Evolutionary conservation across 2,113 vertebrate species (phyloP).

Genomic region (Leptobrachium ailaonicum): DNA sequence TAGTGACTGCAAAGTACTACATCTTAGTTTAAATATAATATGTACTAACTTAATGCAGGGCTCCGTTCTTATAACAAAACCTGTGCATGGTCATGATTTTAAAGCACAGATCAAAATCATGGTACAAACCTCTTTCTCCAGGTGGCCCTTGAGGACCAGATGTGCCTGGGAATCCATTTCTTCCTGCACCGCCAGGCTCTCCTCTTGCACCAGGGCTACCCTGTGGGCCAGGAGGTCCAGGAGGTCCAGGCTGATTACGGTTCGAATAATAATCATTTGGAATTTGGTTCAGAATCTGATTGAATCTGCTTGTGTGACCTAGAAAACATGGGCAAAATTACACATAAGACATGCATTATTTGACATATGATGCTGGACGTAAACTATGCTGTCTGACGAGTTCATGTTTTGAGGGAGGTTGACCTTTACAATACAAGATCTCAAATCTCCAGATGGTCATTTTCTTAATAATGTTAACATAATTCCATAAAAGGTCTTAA

Average conservation of each 20-base stretch:
- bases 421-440: not conserved
- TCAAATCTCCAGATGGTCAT: not conserved
- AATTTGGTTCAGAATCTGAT: conserved; percentile 91
- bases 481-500: no score
- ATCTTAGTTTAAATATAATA: no score
- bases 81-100: no score
- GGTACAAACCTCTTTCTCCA: conserved; percentile 83
- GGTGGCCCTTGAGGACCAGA: conserved; percentile 83
- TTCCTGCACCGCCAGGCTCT: conserved; percentile 84
- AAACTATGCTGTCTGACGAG: not conserved
- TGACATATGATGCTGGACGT: not conserved
- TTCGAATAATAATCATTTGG: conserved; percentile 83
- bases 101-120: no score
- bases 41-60: no score
- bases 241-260: conserved; percentile 83
- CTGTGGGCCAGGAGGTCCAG: conserved; percentile 79
- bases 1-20: no score
- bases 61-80: no score
- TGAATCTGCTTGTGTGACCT: conserved; percentile 94
- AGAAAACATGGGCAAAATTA: conserved; percentile 31
- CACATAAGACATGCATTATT: not conserved
- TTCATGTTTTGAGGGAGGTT: not conserved
- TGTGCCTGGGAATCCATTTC: conserved; percentile 87
- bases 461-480: not conserved
- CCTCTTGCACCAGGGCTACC: conserved; percentile 81